phyloP scores from a whole-genome alignment of 2,888 invertebrate genomes.

The Megastigmus dorsalis region DNA sequence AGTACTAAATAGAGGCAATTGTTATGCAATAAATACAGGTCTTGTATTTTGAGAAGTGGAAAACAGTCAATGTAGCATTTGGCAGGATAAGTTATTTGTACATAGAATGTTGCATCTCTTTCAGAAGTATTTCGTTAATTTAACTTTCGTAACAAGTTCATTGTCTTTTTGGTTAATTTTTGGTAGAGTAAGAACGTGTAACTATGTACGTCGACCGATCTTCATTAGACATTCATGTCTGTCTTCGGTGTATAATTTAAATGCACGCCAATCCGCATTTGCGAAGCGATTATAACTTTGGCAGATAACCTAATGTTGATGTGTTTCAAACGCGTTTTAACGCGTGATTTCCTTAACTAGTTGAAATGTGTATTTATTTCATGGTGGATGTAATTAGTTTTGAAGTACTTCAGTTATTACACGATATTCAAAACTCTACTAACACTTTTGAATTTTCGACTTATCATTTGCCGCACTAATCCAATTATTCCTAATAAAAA shows the following conservation, averaged over 20 bases:
- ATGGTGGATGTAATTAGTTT: conserved; percentile 20
- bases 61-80: too few species aligned
- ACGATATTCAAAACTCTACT: too few species aligned
- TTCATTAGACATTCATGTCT: conserved; percentile 13
- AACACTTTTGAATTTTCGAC: too few species aligned
- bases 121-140: neutral
- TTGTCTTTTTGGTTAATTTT: neutral
- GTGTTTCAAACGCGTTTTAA: conserved; percentile 32
- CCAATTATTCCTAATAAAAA: too few species aligned
- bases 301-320: conserved; percentile 30
- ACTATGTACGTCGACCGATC: conserved; percentile 14
- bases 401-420: conserved; percentile 28
- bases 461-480: too few species aligned
- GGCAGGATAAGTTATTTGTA: too few species aligned
- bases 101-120: too few species aligned
- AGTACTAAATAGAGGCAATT: too few species aligned
- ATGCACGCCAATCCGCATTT: conserved; percentile 26
- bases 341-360: conserved; percentile 30
- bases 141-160: neutral
- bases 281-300: conserved; percentile 47
- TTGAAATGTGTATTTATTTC: conserved; percentile 44
- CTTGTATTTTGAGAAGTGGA: too few species aligned
- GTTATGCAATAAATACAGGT: too few species aligned
- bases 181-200: neutral
- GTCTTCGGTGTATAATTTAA: conserved; percentile 17